Conservation (phyloP, 1,140 invertebrate species). For the Hestina assimilis region DNA sequence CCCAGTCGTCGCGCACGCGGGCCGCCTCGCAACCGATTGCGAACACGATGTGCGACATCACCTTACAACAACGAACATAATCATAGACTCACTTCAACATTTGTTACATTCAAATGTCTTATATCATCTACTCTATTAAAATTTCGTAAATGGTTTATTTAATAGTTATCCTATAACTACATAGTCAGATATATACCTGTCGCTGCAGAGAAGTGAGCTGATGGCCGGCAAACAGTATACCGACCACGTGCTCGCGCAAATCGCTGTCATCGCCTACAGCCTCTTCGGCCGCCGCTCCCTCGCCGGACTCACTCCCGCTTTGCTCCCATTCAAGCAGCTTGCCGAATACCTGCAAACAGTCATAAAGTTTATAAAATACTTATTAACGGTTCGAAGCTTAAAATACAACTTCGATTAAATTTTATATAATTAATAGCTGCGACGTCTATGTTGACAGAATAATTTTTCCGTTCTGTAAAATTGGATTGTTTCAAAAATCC, state of each 20-base stretch:
- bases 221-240: conserved; percentile 95
- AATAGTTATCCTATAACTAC: too few relatives aligned
- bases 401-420: too few relatives aligned
- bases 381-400: neutral
- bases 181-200: conserved; percentile 82
- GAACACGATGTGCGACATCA: conserved; percentile 95
- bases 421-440: too few relatives aligned
- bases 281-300: conserved; percentile 54
- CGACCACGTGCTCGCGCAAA: conserved; percentile 97
- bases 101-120: neutral
- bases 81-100: neutral
- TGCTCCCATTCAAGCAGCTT: conserved; percentile 84
- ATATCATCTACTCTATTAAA: too few relatives aligned
- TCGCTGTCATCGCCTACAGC: conserved; percentile 86
- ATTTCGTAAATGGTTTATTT: too few relatives aligned
- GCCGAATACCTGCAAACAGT: conserved; percentile 88
- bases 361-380: neutral
- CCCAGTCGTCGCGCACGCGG: conserved; percentile 94
- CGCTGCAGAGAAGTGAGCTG: conserved; percentile 96
- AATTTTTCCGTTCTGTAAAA: too few relatives aligned
- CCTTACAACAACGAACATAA: conserved; percentile 69
- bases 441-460: too few relatives aligned
- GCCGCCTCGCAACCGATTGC: conserved; percentile 93
- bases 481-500: too few relatives aligned
- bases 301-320: conserved; percentile 48